These are phyloP conservation scores for Saxidomus purpurata DNA, from an alignment of 1,140 invertebrate genomes.

Conservation along the genomic window DNA sequence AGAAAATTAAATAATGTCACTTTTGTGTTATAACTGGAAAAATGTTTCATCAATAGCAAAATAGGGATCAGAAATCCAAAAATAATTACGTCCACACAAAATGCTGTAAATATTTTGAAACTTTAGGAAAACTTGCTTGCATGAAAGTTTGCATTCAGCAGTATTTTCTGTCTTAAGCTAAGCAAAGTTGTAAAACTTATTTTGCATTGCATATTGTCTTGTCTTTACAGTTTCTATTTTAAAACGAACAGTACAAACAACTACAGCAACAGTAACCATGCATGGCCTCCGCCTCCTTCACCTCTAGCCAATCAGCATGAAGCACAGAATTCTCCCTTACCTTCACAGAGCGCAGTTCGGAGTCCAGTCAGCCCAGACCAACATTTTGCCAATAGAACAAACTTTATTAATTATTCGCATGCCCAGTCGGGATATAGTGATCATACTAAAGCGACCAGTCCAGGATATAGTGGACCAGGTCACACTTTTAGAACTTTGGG, in stretches of 20 bases:
- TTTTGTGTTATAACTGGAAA: too few relatives aligned
- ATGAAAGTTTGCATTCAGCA: background rate
- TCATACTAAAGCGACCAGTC: background rate
- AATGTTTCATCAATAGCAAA: too few relatives aligned
- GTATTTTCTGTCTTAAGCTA: background rate
- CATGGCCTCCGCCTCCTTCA: conserved; percentile 49
- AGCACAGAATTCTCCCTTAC: conserved; percentile 3
- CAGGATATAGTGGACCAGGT: background rate
- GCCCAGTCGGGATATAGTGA: background rate
- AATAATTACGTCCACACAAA: too few relatives aligned
- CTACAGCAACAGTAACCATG: conserved; percentile 41
- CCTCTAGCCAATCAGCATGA: conserved; percentile 41
- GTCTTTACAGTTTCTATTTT: conserved; percentile 62
- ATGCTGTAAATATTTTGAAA: too few relatives aligned
- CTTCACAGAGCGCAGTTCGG: background rate
- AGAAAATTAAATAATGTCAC: too few relatives aligned
- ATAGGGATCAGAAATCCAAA: too few relatives aligned
- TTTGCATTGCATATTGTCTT: conserved; percentile 56
- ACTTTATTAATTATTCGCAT: conserved; percentile 13
- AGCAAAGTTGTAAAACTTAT: conserved; percentile 4
- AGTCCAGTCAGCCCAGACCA: background rate
- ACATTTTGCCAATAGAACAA: background rate
- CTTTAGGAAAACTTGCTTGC: background rate
- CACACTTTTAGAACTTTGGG: conserved; percentile 31
- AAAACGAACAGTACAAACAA: conserved; percentile 26